phyloP scores from a whole-genome alignment of 1,140 invertebrate genomes.

The Luehdorfia chinensis region DNA sequence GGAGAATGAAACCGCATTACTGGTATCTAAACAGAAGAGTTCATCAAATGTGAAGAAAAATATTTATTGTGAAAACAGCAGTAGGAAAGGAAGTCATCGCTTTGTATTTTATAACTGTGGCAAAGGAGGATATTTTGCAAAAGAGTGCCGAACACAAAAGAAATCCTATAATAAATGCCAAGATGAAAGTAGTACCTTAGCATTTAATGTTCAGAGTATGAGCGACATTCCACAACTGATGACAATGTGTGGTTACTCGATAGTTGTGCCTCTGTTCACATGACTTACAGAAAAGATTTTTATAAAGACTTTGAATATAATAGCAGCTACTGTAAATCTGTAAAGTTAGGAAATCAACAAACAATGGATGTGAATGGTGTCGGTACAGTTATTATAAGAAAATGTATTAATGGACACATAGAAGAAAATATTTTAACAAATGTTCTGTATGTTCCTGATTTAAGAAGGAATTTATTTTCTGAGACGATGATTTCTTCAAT shows the following conservation, averaged over 20 bases:
- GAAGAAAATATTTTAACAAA: constrained; percentile 24
- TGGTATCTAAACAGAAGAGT: constrained; percentile 19
- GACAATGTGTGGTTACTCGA: constrained; percentile 40
- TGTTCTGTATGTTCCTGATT: constrained; percentile 38
- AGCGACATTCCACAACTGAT: constrained; percentile 21
- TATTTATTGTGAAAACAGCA: constrained; percentile 14
- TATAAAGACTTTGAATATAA: constrained; percentile 27
- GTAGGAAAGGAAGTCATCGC: constrained; percentile 20
- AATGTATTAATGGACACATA: constrained; percentile 36
- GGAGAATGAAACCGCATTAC: constrained; percentile 31
- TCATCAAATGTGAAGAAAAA: constrained; percentile 12
- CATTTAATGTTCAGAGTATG: constrained; percentile 32
- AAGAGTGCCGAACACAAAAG: constrained; percentile 25
- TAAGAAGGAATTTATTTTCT: constrained; percentile 39
- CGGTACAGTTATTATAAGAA: constrained; percentile 28
- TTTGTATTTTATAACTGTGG: constrained; percentile 32
- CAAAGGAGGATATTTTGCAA: constrained; percentile 25
- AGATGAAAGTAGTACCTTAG: constrained; percentile 25
- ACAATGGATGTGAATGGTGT: constrained; percentile 20
- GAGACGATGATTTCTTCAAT: constrained; percentile 39
- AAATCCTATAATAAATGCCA: constrained; percentile 21
- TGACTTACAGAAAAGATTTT: constrained; percentile 30
- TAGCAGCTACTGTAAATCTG: constrained; percentile 22
- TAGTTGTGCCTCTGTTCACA: constrained; percentile 47
- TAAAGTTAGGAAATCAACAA: constrained; percentile 33